Evolutionary conservation across 2,888 invertebrate species (phyloP).

Genomic region (Nemurella pictetii): DNA sequence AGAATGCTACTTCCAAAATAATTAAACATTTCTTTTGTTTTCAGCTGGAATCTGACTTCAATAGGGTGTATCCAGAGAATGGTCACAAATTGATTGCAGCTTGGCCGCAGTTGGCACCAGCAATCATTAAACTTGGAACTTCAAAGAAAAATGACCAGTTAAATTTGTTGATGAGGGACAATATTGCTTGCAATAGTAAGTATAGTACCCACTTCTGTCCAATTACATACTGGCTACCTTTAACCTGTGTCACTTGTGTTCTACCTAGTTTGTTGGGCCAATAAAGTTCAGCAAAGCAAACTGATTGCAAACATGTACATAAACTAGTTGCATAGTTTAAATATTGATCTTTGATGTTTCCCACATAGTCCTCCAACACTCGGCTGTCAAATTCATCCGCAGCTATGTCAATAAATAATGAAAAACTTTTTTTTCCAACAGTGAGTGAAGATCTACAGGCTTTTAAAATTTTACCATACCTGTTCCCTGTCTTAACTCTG

Average conservation of each 20-base stretch:
- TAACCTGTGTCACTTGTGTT: too few species aligned
- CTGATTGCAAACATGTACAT: too few species aligned
- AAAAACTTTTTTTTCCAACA: neutral
- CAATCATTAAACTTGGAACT: neutral
- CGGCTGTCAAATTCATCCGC: neutral
- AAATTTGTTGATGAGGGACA: neutral
- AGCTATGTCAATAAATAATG: neutral
- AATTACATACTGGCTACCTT: too few species aligned
- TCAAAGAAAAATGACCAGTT: neutral
- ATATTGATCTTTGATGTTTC: neutral
- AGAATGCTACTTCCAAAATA: too few species aligned
- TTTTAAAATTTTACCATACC: neutral
- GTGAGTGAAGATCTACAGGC: neutral
- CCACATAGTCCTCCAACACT: neutral
- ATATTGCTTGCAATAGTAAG: neutral
- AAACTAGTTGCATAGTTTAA: neutral
- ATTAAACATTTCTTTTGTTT: neutral
- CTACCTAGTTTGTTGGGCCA: neutral
- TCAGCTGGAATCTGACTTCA: neutral
- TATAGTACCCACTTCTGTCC: neutral
- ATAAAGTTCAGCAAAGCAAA: neutral
- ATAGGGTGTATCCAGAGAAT: neutral
- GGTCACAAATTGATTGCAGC: neutral
- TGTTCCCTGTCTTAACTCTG: neutral
- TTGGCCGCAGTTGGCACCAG: neutral